Percentiles rank a stretch among this genome's conserved stretches.
These are phyloP conservation scores for Dasypolia templi DNA, from an alignment of 2,888 invertebrate genomes.

Conservation along the genomic window DNA sequence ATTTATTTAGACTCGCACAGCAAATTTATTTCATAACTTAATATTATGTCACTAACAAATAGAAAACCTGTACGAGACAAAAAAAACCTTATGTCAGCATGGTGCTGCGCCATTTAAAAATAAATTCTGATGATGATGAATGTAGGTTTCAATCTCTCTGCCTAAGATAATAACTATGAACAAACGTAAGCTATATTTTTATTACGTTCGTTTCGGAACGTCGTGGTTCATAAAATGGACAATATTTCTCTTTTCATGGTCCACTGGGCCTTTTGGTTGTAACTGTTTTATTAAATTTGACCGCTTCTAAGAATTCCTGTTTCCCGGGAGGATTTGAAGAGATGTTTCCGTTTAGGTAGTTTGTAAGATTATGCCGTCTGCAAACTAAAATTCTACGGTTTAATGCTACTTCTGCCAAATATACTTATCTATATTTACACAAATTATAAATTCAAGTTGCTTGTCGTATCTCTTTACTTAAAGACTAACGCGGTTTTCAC, in stretches of 20 bases:
- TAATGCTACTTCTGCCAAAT: too few relatives aligned
- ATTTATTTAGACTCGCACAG: not conserved
- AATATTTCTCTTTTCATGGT: slow-evolving; percentile 54
- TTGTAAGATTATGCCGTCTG: not conserved
- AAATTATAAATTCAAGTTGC: too few relatives aligned
- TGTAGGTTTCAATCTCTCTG: not conserved
- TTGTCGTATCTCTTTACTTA: too few relatives aligned
- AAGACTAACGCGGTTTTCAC: too few relatives aligned
- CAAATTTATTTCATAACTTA: not conserved
- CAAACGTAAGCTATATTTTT: slow-evolving; percentile 62
- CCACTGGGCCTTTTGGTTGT: slow-evolving; percentile 34
- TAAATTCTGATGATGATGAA: not conserved
- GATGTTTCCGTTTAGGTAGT: not conserved
- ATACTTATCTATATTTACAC: too few relatives aligned
- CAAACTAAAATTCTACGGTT: not conserved
- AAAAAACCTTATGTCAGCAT: not conserved
- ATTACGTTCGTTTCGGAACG: slow-evolving; percentile 47
- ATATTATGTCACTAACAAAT: not conserved
- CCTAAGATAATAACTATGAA: slow-evolving; percentile 39
- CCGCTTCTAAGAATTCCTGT: slow-evolving; percentile 29
- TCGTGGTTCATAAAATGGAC: slow-evolving; percentile 51
- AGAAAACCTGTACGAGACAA: not conserved
- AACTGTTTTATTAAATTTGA: slow-evolving; percentile 57
- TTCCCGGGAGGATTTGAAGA: not conserved
- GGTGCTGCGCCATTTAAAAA: not conserved